phyloP scores from a whole-genome alignment of 2,113 vertebrate species.

The Rhineura floridana region DNA sequence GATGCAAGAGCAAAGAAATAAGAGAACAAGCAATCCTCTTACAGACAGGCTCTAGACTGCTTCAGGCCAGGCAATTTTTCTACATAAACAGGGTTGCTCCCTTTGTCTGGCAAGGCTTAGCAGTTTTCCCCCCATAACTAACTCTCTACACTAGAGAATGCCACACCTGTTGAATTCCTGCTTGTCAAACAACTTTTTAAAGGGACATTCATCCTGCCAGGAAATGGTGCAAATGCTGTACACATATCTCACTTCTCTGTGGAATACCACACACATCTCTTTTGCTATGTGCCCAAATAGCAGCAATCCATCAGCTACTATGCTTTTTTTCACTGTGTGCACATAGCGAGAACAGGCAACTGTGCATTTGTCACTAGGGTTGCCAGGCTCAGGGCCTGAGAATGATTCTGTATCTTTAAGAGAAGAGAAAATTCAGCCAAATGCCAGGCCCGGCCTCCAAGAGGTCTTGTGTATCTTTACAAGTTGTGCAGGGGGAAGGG shows the following conservation, averaged over 20 bases:
- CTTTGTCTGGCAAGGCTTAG: neutral
- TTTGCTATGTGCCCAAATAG: neutral
- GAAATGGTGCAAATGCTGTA: neutral
- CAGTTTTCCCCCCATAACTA: neutral
- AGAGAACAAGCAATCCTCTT: neutral
- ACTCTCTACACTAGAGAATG: neutral
- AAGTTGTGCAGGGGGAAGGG: no score
- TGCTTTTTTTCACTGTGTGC: neutral
- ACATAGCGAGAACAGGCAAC: neutral
- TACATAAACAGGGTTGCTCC: conserved; percentile 18
- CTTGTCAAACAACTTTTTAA: neutral
- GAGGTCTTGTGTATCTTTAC: no score
- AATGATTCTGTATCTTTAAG: no score
- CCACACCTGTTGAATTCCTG: neutral
- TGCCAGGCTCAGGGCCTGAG: no score
- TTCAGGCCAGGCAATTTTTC: neutral
- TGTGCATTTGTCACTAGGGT: neutral
- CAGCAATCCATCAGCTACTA: neutral
- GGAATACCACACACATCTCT: neutral
- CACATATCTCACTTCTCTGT: neutral
- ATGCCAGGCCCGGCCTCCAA: no score
- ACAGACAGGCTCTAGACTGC: conserved; percentile 7
- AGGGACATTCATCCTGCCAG: neutral
- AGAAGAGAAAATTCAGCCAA: no score
- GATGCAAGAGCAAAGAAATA: conserved; percentile 53